These are phyloP conservation scores for Neria commutata DNA, from an alignment of 2,888 invertebrate genomes.

Conservation along the genomic window DNA sequence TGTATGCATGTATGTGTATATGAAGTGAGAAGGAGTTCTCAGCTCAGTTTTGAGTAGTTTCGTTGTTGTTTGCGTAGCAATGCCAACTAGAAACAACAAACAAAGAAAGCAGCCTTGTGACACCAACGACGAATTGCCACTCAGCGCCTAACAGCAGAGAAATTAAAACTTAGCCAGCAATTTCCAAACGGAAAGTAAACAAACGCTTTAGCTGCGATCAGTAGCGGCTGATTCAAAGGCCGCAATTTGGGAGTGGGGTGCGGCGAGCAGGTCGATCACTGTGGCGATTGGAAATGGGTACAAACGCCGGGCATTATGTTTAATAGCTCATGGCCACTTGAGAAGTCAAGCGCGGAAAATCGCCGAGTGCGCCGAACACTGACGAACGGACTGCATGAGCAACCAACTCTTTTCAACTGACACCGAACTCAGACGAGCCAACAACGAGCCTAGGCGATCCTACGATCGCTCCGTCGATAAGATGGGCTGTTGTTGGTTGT, in stretches of 20 bases:
- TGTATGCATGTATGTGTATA: too few species aligned
- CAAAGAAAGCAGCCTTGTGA: too few species aligned
- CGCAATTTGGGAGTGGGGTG: not conserved
- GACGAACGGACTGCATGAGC: too few species aligned
- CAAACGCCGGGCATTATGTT: constrained; percentile 45
- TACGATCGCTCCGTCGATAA: constrained; percentile 9
- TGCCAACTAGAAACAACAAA: too few species aligned
- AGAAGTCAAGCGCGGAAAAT: constrained; percentile 37
- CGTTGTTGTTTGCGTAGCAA: too few species aligned
- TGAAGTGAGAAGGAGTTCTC: too few species aligned
- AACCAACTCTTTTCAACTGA: not conserved
- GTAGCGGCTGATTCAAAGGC: constrained; percentile 47
- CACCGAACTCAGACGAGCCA: too few species aligned
- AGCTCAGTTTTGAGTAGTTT: too few species aligned
- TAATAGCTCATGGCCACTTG: constrained; percentile 52
- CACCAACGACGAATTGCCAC: too few species aligned
- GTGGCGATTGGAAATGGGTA: not conserved
- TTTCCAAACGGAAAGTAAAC: constrained; percentile 4
- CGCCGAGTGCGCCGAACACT: not conserved
- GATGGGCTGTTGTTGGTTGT: constrained; percentile 15
- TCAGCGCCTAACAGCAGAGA: too few species aligned
- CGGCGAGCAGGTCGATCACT: not conserved
- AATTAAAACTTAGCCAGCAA: too few species aligned
- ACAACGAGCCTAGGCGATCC: too few species aligned
- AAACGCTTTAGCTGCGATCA: constrained; percentile 34